A percentile compares a stretch with the other conserved stretches of the same genome.
Evolutionary conservation across 2,113 vertebrate species (phyloP).

Genomic region (Tursiops truncatus): DNA sequence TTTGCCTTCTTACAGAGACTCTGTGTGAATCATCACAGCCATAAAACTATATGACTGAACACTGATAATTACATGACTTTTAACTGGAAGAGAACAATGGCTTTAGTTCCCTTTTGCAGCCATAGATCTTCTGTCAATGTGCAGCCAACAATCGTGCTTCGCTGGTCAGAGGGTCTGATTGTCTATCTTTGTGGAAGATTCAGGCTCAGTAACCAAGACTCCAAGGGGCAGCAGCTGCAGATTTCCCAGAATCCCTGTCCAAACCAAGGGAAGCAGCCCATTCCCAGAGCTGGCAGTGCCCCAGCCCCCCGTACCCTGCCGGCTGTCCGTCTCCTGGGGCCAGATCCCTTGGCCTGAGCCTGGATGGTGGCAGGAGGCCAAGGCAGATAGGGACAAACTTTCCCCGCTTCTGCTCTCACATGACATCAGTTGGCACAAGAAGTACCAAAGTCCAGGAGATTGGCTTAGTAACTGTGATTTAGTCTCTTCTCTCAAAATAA

Average conservation of each 20-base stretch:
- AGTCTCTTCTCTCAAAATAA: constrained; percentile 30
- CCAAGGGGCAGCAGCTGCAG: not conserved
- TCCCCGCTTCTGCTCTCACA: not conserved
- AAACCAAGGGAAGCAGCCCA: not conserved
- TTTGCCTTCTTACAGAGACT: not conserved
- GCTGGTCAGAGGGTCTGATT: not conserved
- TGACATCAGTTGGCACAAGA: not conserved
- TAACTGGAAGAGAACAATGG: constrained; percentile 39
- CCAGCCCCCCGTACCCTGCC: accelerated
- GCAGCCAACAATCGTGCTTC: not conserved
- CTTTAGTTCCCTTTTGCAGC: not conserved
- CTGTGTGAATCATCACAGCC: constrained; percentile 43
- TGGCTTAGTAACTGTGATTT: constrained; percentile 42
- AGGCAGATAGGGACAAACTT: not conserved
- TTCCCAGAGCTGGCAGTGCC: not conserved
- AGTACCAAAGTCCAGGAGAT: constrained; percentile 15
- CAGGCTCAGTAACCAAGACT: not conserved
- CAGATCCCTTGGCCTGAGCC: not conserved
- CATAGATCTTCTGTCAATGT: constrained; percentile 49
- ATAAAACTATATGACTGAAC: constrained; percentile 57
- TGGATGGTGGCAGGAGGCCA: not conserved
- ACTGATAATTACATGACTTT: constrained; percentile 49
- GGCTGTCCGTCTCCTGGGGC: not conserved
- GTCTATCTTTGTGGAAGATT: not conserved
- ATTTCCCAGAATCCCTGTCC: not conserved